Conservation (phyloP, 1,140 invertebrate species). For the Diabrotica virgifera region DNA sequence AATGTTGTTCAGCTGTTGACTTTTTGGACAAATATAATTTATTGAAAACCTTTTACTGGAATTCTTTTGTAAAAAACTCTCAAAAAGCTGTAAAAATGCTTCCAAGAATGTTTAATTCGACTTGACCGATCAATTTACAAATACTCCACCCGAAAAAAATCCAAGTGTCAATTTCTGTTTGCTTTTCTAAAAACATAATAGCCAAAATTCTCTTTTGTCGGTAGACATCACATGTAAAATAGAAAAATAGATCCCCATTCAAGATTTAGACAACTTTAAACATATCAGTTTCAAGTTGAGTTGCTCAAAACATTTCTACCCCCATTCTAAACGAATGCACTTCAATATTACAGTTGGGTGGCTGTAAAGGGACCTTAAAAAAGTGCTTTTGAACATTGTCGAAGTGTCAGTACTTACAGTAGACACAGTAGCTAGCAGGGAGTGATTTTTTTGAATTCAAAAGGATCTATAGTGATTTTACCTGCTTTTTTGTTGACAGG, state of each 20-base stretch:
- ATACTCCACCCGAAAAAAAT: conserved; percentile 2
- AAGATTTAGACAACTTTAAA: conserved; percentile 39
- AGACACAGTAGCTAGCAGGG: conserved; percentile 37
- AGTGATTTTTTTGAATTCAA: conserved; percentile 31
- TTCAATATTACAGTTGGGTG: conserved; percentile 21
- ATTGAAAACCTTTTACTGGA: not conserved
- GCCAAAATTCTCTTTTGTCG: conserved; percentile 36
- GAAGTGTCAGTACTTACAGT: conserved; percentile 42
- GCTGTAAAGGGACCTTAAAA: conserved; percentile 32
- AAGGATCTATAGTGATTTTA: conserved; percentile 39
- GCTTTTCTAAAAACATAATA: conserved; percentile 27
- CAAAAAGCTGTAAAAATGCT: not conserved
- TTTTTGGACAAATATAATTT: too few relatives aligned
- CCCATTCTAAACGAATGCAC: not conserved
- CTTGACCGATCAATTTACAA: not conserved
- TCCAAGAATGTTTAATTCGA: conserved; percentile 18
- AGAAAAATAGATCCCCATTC: conserved; percentile 29
- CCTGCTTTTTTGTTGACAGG: conserved; percentile 38
- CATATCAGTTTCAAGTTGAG: conserved; percentile 38
- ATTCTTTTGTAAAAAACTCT: conserved; percentile 4
- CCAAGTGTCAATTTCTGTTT: conserved; percentile 42
- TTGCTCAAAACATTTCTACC: not conserved
- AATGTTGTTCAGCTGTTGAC: too few relatives aligned
- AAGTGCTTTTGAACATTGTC: conserved; percentile 41
- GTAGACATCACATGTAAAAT: conserved; percentile 32